Conservation (phyloP, 2,113 vertebrate species). For the Scomber scombrus region DNA sequence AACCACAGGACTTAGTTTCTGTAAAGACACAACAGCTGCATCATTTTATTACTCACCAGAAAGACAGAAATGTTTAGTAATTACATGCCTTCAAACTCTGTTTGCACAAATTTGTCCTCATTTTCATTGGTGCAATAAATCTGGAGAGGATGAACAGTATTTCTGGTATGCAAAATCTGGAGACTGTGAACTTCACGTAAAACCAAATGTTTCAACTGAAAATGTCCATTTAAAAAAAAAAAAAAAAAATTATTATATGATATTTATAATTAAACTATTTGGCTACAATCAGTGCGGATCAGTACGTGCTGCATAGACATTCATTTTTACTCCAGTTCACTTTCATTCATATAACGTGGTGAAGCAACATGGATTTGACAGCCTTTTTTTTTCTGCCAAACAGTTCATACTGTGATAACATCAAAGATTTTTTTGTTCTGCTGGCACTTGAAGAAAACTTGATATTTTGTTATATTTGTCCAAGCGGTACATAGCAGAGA, state of each 20-base stretch:
- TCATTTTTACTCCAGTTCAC: slow-evolving; percentile 15
- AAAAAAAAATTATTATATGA: too few species aligned
- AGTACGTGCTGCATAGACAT: slow-evolving; percentile 1
- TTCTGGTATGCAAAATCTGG: not conserved
- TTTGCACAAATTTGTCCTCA: slow-evolving; percentile 13
- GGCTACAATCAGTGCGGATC: not conserved
- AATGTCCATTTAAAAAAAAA: not conserved
- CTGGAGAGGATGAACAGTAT: not conserved
- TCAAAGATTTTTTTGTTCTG: slow-evolving; percentile 5
- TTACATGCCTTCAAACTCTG: slow-evolving; percentile 20
- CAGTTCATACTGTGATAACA: slow-evolving; percentile 41
- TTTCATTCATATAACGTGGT: slow-evolving; percentile 29
- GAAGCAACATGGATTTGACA: slow-evolving; percentile 29
- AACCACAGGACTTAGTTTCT: slow-evolving; percentile 19
- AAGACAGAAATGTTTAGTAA: slow-evolving; percentile 35
- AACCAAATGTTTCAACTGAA: not conserved
- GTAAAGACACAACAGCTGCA: slow-evolving; percentile 47
- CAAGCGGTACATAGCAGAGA: not conserved
- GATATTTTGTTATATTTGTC: slow-evolving; percentile 9
- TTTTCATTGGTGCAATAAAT: not conserved
- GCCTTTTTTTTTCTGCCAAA: slow-evolving; percentile 33
- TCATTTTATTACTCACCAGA: slow-evolving; percentile 35
- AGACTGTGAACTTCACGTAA: not conserved
- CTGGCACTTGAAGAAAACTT: not conserved
- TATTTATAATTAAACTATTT: not conserved